Conservation (phyloP, 2,113 vertebrate species). For the Steatornis caripensis region DNA sequence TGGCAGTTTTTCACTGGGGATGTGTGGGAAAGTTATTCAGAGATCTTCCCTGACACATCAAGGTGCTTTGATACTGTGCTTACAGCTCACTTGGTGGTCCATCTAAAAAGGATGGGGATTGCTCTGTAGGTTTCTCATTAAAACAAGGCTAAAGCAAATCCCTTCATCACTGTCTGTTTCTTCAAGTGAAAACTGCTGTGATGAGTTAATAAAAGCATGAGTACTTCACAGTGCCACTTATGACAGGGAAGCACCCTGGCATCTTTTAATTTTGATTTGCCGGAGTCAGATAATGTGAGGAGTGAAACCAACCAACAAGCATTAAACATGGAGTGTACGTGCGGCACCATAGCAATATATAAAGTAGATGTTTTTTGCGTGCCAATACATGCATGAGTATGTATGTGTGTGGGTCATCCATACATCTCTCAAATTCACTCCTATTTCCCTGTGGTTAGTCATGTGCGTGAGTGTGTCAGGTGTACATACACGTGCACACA, state of each 20-base stretch:
- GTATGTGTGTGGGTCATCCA: neutral
- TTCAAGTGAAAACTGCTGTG: neutral
- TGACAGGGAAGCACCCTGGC: neutral
- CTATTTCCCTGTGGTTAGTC: fast-evolving
- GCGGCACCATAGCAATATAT: fast-evolving
- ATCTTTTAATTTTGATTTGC: neutral
- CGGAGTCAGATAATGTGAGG: neutral
- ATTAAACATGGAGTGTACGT: fast-evolving
- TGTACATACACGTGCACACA: fast-evolving
- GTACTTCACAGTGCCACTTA: neutral
- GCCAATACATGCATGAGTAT: neutral
- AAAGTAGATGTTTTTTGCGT: neutral
- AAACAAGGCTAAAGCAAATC: neutral
- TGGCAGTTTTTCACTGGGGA: neutral
- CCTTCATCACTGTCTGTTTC: neutral
- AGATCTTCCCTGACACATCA: neutral
- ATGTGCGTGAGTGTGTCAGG: neutral
- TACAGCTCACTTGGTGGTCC: neutral
- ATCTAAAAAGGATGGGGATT: neutral
- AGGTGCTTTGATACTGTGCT: neutral
- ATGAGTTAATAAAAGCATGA: neutral
- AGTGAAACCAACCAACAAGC: neutral
- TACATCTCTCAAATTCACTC: neutral
- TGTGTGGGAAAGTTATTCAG: neutral
- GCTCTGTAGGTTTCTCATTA: neutral